Base-by-base conservation (phyloP, 2,797 vertebrate genomes). In the Acipenser ruthenus region DNA sequence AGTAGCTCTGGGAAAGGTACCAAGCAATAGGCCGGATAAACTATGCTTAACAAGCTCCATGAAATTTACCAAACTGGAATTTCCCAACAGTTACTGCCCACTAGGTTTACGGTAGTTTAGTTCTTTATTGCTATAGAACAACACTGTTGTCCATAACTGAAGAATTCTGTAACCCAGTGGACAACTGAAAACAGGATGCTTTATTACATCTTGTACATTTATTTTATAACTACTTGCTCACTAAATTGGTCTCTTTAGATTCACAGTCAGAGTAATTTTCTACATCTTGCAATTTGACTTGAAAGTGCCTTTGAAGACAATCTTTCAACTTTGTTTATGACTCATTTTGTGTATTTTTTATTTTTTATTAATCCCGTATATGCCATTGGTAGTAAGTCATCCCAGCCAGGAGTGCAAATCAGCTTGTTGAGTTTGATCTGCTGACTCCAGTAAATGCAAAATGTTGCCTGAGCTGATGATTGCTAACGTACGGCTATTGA, bases 251-350 rank as follows among this genome's bases (percentile, higher is more conserved):
- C 8, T 74, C 69, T 37, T 8, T 10, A 64, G 64, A 64, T 75
- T 69, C 74, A 68, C 67, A 73, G 70, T 70, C 64, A 69, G 62
- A 71, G 71, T 78, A 70, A 81, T 85, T 85, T 81, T 68, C 73
- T 71, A 74, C 71, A 76, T 82, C 75, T 69, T 74, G 74, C 75
- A 74, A 75, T 82, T 76, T 79, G 67, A 79, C 76, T 82, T 82
- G 72, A 84, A 84, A 85, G 76, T 74, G 68, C 61, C 59, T 84
- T 81, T 84, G 81, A 86, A 84, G 78, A 81, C 75, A 74, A 63
- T 71, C 75, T 68, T 78, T 71, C 70, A 78, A 78, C 73, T 70
- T 60, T 55, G 71, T 78, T 76, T 77, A 70, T 61, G 65, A 69
- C 67, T 70, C 69, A 59, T 62, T 65, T 64, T 64, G 48, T 58